These are phyloP conservation scores for Beris morrisii DNA, from an alignment of 2,888 invertebrate genomes.

Conservation along the genomic window DNA sequence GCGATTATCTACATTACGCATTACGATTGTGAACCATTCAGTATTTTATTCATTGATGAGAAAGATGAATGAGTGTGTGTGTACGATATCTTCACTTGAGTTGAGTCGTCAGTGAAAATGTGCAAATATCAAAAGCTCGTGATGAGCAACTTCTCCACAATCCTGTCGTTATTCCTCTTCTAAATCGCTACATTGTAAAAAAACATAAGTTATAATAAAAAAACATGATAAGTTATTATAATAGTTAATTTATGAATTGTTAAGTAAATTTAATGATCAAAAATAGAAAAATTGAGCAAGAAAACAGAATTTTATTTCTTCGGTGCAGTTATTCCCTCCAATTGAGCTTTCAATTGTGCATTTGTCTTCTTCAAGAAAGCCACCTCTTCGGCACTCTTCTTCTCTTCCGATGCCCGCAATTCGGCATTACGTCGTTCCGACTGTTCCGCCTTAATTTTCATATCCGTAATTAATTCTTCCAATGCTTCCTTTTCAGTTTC, in stretches of 20 bases:
- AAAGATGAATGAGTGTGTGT: no score
- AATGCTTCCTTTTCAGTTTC: slow-evolving; percentile 58
- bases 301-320: slow-evolving; percentile 68
- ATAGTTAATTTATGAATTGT: not conserved
- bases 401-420: slow-evolving; percentile 84
- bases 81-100: no score
- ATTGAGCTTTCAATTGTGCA: slow-evolving; percentile 89
- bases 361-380: slow-evolving; percentile 92
- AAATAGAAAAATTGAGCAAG: not conserved
- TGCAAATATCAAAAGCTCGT: no score
- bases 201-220: no score
- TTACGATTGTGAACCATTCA: no score
- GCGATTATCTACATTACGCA: no score
- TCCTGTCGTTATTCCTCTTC: no score
- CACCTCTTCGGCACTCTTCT: slow-evolving; percentile 89
- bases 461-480: slow-evolving; percentile 59
- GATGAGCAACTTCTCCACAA: no score
- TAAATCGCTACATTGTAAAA: no score
- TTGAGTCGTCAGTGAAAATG: no score
- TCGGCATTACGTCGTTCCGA: slow-evolving; percentile 81
- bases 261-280: slow-evolving; percentile 1
- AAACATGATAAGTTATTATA: no score
- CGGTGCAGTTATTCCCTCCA: slow-evolving; percentile 92
- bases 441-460: slow-evolving; percentile 77
- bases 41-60: no score